These are phyloP conservation scores for human (Homo sapiens) DNA, from an alignment of 2,113 vertebrate genomes.

Conservation along the genomic window DNA sequence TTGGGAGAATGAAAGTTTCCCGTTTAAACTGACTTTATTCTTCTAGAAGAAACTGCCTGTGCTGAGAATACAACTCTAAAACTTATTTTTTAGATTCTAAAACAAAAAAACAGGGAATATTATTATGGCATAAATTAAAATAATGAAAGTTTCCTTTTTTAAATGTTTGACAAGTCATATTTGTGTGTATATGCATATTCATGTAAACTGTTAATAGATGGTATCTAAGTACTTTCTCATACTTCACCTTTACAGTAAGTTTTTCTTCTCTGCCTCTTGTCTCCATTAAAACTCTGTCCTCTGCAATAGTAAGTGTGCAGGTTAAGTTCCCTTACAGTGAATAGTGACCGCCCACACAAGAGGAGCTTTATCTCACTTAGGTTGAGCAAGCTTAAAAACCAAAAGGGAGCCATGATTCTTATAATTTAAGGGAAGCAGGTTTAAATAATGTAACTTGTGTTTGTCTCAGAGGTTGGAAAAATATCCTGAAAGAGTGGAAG, in stretches of 20 bases:
- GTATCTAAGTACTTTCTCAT: neutral
- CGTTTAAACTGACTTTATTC: neutral
- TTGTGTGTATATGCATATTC: neutral
- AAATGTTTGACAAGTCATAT: neutral
- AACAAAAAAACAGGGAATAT: neutral
- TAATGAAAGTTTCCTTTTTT: neutral
- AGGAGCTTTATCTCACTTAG: neutral
- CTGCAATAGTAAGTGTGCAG: too few species aligned
- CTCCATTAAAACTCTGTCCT: neutral
- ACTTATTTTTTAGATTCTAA: neutral
- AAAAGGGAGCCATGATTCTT: neutral
- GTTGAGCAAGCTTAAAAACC: neutral
- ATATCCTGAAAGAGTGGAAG: neutral
- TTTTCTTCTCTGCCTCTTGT: neutral
- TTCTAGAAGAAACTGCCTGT: neutral
- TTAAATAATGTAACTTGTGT: neutral
- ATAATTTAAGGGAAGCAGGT: neutral
- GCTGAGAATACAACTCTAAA: neutral
- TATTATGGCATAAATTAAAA: neutral
- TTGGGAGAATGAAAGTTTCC: neutral
- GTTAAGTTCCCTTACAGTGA: neutral
- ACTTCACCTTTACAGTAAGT: neutral
- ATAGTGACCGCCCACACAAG: neutral
- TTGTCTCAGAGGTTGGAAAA: neutral
- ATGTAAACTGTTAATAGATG: neutral